Evolutionary conservation across 1,140 invertebrate species (phyloP).

Genomic region (Heterodera carotae): DNA sequence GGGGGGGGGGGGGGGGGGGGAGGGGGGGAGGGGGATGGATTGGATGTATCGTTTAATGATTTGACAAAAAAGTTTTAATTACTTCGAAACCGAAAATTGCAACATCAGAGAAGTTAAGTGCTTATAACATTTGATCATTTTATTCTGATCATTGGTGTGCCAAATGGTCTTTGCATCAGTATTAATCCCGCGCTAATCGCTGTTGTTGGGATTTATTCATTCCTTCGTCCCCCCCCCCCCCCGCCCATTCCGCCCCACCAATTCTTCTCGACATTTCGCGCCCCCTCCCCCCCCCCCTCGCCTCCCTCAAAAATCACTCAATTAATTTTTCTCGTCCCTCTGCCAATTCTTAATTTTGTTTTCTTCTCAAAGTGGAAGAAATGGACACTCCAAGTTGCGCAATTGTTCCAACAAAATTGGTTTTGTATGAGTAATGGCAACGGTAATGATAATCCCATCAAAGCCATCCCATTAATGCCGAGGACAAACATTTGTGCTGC

Average conservation of each 20-base stretch:
- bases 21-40: no score
- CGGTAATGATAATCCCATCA: neutral
- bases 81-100: no score
- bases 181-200: no score
- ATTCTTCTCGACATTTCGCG: conserved; percentile 11
- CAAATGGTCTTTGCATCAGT: no score
- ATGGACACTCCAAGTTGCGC: conserved; percentile 20
- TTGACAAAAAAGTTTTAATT: no score
- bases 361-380: conserved; percentile 9
- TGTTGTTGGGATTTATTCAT: no score
- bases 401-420: conserved; percentile 3
- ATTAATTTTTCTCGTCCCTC: neutral
- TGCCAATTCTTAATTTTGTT: conserved; percentile 1
- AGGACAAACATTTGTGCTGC: conserved; percentile 9
- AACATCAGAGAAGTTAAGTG: no score
- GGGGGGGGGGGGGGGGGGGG: no score
- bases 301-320: neutral
- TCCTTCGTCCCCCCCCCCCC: neutral
- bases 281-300: neutral
- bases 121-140: no score
- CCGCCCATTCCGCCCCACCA: neutral
- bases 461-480: conserved; percentile 2
- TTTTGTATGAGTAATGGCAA: conserved; percentile 3
- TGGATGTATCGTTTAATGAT: no score
- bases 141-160: no score